Evolutionary conservation across 2,113 vertebrate species (phyloP).

Genomic region (Esox niger): DNA sequence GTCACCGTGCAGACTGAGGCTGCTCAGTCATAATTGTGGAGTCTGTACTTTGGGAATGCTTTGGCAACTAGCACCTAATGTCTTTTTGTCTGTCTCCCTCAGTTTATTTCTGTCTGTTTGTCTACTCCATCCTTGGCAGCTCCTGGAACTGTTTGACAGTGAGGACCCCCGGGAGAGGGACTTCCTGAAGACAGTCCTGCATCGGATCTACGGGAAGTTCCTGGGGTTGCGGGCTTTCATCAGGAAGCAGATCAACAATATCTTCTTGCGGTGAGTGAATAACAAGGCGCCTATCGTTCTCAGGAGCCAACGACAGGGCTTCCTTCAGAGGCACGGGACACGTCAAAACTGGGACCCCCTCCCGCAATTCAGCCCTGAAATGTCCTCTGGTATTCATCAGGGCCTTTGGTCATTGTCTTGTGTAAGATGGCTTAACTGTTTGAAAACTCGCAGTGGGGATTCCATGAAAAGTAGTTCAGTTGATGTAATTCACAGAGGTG

Average conservation of each 20-base stretch:
- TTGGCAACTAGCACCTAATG: no score
- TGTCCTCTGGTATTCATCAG: no score
- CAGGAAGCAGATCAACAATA: conserved; percentile 99
- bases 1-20: no score
- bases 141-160: conserved; percentile 96
- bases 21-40: no score
- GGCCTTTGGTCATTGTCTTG: no score
- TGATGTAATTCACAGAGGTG: no score
- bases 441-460: no score
- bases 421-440: no score
- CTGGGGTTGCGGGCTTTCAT: conserved; percentile 95
- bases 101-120: not conserved
- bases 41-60: no score
- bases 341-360: no score
- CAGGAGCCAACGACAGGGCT: not conserved
- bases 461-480: no score
- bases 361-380: no score
- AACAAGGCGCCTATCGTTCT: not conserved
- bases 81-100: not conserved
- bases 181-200: conserved; percentile 95
- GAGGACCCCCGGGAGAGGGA: conserved; percentile 97
- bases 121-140: conserved; percentile 65
- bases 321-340: not conserved
- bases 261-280: conserved; percentile 87
- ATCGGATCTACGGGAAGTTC: conserved; percentile 97